phyloP scores from a whole-genome alignment of 2,888 invertebrate species.

The Harpalus rufipes region DNA sequence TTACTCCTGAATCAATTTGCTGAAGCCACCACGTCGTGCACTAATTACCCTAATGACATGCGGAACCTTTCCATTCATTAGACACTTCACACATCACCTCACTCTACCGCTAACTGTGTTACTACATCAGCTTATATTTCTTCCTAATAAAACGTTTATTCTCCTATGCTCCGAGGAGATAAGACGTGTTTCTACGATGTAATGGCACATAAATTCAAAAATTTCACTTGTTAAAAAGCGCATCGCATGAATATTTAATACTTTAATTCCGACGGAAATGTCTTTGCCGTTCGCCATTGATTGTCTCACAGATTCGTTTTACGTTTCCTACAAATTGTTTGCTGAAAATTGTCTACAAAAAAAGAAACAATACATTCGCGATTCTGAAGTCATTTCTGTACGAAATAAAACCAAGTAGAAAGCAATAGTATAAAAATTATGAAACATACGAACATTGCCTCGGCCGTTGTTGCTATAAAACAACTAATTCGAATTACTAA shows the following conservation, averaged over 20 bases:
- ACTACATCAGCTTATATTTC: not conserved
- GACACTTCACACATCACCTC: constrained; percentile 32
- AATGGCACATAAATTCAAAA: constrained; percentile 43
- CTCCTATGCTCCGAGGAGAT: not conserved
- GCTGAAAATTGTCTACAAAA: constrained; percentile 23
- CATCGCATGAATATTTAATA: constrained; percentile 47
- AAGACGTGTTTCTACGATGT: constrained; percentile 32
- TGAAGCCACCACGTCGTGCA: constrained; percentile 14
- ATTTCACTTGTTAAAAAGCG: constrained; percentile 48
- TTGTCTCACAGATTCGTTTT: constrained; percentile 20
- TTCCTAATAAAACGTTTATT: constrained; percentile 6
- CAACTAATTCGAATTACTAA: too few species aligned
- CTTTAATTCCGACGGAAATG: constrained; percentile 52
- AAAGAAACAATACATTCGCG: not conserved
- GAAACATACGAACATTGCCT: not conserved
- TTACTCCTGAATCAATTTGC: constrained; percentile 59
- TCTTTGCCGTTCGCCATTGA: constrained; percentile 27
- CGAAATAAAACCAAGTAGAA: not conserved
- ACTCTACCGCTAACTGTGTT: constrained; percentile 23
- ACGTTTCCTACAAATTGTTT: constrained; percentile 31
- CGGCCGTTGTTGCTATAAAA: not conserved
- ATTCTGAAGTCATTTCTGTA: not conserved
- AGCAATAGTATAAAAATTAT: not conserved
- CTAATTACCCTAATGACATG: constrained; percentile 60
- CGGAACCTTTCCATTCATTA: constrained; percentile 52